These are phyloP conservation scores for human DNA, from an alignment of 2,113 vertebrate species.

Conservation along the genomic window GRCh38 chr6:111426001-111426500, in stretches of 20 bases:
- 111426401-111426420: neutral
- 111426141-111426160: neutral
- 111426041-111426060: neutral
- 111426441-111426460: neutral
- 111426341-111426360: neutral
- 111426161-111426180: neutral
- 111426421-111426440: neutral
- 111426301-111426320: neutral
- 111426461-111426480: too few relatives aligned
- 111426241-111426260: conserved; percentile 22
- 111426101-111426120: neutral
- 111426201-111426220: neutral
- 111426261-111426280: neutral
- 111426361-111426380: neutral
- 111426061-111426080: neutral
- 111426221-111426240: neutral
- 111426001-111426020: neutral
- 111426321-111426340: neutral
- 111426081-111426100: neutral
- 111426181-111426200: neutral
- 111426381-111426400: neutral
- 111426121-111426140: neutral
- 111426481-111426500: too few relatives aligned
- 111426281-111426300: neutral
- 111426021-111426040: neutral